A percentile compares a stretch with the other conserved stretches of the same genome.
Evolutionary conservation across 2,113 vertebrate species (phyloP).

Genomic region (Bufo gargarizans): DNA sequence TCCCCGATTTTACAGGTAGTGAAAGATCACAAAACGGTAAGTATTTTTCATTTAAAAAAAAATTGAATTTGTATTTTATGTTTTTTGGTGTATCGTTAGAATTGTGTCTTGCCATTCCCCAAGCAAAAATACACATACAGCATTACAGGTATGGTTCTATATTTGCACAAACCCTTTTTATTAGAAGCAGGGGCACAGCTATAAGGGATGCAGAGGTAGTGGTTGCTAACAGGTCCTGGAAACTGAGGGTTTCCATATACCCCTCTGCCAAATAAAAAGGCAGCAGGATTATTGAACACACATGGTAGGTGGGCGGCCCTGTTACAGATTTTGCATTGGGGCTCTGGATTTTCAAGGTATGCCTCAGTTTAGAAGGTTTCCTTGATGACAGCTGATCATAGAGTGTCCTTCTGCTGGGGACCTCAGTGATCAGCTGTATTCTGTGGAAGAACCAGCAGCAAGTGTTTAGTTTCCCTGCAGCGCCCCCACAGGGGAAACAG

Average conservation of each 20-base stretch:
- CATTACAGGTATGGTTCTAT: neutral
- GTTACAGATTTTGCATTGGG: too few relatives aligned
- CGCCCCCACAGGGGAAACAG: neutral
- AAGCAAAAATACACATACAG: neutral
- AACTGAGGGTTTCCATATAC: too few relatives aligned
- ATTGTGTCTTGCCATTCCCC: neutral
- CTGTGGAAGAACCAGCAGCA: neutral
- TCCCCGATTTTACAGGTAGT: conserved; percentile 20
- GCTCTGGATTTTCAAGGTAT: too few relatives aligned
- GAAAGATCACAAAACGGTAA: conserved; percentile 39
- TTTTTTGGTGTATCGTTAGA: neutral
- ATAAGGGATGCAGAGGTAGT: too few relatives aligned
- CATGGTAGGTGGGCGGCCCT: too few relatives aligned
- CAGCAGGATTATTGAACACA: too few relatives aligned
- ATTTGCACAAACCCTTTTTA: neutral
- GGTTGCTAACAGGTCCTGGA: too few relatives aligned
- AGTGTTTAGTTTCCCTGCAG: neutral
- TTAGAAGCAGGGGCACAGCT: too few relatives aligned
- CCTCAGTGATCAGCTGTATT: neutral
- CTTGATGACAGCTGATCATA: neutral
- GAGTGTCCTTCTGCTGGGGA: neutral
- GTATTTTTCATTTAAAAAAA: neutral
- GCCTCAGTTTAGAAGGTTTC: neutral
- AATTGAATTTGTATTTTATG: too few relatives aligned
- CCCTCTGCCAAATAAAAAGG: too few relatives aligned